Percentiles rank a stretch among this genome's conserved stretches.
Conservation (phyloP, 2,113 vertebrate species). For the Butorides virescens region DNA sequence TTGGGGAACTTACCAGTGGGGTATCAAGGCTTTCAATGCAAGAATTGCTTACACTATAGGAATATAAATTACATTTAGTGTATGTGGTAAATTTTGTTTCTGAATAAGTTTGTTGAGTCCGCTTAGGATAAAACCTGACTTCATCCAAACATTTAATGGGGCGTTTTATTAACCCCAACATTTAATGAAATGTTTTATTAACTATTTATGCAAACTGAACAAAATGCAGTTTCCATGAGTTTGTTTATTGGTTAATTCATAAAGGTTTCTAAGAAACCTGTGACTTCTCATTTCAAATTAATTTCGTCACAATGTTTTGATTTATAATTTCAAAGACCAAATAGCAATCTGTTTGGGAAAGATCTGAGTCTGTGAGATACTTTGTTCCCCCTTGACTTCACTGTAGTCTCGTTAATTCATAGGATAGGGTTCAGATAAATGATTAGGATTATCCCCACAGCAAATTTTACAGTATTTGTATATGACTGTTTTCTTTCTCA, state of each 20-base stretch:
- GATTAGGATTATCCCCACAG: background rate
- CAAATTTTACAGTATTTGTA: background rate
- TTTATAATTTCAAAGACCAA: conserved; percentile 18
- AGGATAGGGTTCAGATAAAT: background rate
- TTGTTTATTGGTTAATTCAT: conserved; percentile 9
- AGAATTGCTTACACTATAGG: background rate
- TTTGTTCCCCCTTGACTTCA: background rate
- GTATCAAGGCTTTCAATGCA: background rate
- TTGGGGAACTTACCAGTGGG: background rate
- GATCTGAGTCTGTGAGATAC: background rate
- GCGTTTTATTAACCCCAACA: background rate
- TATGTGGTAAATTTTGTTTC: background rate
- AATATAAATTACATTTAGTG: background rate
- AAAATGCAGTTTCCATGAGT: background rate
- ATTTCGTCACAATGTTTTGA: background rate
- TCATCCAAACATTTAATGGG: background rate
- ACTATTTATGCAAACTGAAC: background rate
- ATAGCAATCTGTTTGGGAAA: background rate
- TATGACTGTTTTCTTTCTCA: background rate
- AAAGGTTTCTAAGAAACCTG: background rate
- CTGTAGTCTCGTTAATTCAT: background rate
- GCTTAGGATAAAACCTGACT: background rate
- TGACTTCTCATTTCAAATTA: background rate
- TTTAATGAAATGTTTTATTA: conserved; percentile 19
- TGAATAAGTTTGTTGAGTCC: background rate